Evolutionary conservation across 2,888 invertebrate genomes (phyloP).

Genomic region (Muschampia plurimacula): DNA sequence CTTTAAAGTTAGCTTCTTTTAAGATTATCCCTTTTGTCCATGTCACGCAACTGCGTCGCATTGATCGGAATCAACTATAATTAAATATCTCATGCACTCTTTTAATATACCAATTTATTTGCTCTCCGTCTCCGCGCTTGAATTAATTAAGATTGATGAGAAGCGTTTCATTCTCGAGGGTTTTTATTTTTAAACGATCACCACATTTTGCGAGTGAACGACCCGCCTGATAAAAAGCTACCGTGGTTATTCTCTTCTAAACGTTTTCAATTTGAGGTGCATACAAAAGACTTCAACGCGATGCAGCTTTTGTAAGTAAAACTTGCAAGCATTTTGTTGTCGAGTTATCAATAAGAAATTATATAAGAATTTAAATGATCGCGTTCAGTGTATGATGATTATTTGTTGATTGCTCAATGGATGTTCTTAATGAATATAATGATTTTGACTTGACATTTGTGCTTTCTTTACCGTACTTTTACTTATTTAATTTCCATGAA

Average conservation of each 20-base stretch:
- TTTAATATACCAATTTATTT: slow-evolving; percentile 80
- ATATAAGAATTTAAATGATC: too few species aligned
- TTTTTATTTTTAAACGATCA: slow-evolving; percentile 58
- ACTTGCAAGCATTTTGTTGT: not conserved
- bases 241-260: slow-evolving; percentile 49
- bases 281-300: slow-evolving; percentile 79
- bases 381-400: too few species aligned
- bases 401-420: too few species aligned
- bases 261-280: slow-evolving; percentile 54
- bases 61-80: slow-evolving; percentile 78
- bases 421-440: too few species aligned
- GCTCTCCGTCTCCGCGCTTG: slow-evolving; percentile 62
- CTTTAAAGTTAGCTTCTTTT: slow-evolving; percentile 56
- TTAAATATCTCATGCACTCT: slow-evolving; percentile 80
- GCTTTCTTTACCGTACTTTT: too few species aligned
- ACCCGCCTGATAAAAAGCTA: slow-evolving; percentile 50
- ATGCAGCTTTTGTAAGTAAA: slow-evolving; percentile 1
- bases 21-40: slow-evolving; percentile 64
- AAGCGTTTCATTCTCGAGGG: slow-evolving; percentile 64
- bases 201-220: slow-evolving; percentile 58
- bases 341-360: not conserved
- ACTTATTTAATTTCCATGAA: too few species aligned
- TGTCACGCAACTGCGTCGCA: slow-evolving; percentile 75
- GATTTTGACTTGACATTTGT: too few species aligned
- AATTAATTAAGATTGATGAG: slow-evolving; percentile 82